Evolutionary conservation across 2,888 invertebrate genomes (phyloP).

Genomic region (Graphium colonna): DNA sequence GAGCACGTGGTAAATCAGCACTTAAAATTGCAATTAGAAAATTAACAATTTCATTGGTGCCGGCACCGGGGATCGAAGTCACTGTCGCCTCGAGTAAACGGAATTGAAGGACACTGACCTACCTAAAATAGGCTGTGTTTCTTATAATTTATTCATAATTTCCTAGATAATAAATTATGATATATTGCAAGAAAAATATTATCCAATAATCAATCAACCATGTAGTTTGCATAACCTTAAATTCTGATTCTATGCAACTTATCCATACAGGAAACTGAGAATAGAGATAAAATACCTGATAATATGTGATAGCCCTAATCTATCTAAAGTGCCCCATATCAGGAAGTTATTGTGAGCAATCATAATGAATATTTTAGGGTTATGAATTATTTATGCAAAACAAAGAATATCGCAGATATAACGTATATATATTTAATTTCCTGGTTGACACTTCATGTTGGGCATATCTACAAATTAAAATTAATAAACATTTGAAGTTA

Average conservation of each 20-base stretch:
- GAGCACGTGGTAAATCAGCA: too few relatives aligned
- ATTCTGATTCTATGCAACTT: neutral
- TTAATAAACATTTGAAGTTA: too few relatives aligned
- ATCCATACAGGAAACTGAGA: neutral
- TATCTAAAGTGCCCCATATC: conserved; percentile 3
- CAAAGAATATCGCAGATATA: neutral
- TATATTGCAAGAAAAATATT: too few relatives aligned
- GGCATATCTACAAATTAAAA: too few relatives aligned
- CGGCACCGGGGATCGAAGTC: too few relatives aligned
- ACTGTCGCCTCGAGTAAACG: too few relatives aligned
- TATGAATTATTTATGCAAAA: neutral
- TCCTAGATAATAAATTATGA: too few relatives aligned
- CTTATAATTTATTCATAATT: too few relatives aligned
- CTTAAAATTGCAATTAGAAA: too few relatives aligned
- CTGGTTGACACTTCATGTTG: neutral
- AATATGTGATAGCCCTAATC: conserved; percentile 5
- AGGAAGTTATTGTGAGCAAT: neutral
- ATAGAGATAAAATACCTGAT: neutral
- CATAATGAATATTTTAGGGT: neutral
- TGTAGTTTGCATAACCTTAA: neutral
- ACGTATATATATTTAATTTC: neutral
- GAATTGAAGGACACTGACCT: too few relatives aligned
- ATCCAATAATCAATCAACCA: neutral
- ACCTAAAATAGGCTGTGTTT: too few relatives aligned
- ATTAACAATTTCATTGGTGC: too few relatives aligned